Percentiles rank a stretch among this genome's conserved stretches.
These are phyloP conservation scores for Apodemus speciosus DNA, from an alignment of 2,113 vertebrate species.

Conservation along the genomic window DNA sequence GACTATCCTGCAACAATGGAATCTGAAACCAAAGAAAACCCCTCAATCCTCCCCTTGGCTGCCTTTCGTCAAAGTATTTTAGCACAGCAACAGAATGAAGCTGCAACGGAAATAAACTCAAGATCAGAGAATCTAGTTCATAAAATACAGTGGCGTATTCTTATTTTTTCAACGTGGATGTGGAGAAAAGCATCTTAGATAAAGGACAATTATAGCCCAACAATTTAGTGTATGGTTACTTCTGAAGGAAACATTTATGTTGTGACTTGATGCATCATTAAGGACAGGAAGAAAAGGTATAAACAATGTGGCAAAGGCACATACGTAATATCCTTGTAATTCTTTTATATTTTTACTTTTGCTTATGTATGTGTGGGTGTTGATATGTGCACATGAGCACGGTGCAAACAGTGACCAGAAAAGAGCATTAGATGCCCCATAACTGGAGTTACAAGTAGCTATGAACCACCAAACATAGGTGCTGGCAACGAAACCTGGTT, in stretches of 20 bases:
- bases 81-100: background rate
- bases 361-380: background rate
- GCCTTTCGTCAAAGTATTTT: background rate
- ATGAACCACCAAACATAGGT: no score
- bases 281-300: background rate
- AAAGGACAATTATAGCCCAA: background rate
- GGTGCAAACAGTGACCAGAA: background rate
- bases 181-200: background rate
- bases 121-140: background rate
- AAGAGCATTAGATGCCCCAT: background rate
- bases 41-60: background rate
- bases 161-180: background rate
- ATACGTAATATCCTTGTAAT: background rate
- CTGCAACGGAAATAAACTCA: background rate
- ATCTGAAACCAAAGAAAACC: background rate
- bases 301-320: slow-evolving; percentile 11
- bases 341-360: background rate
- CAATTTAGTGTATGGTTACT: background rate
- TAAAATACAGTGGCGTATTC: background rate
- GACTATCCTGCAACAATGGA: background rate
- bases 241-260: background rate
- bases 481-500: background rate
- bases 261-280: background rate
- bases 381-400: background rate
- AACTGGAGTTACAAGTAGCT: background rate